Evolutionary conservation across 2,888 invertebrate genomes (phyloP), one percentile per base, ranked within the genome.

Genomic region (Eristalis intricaria): DNA sequence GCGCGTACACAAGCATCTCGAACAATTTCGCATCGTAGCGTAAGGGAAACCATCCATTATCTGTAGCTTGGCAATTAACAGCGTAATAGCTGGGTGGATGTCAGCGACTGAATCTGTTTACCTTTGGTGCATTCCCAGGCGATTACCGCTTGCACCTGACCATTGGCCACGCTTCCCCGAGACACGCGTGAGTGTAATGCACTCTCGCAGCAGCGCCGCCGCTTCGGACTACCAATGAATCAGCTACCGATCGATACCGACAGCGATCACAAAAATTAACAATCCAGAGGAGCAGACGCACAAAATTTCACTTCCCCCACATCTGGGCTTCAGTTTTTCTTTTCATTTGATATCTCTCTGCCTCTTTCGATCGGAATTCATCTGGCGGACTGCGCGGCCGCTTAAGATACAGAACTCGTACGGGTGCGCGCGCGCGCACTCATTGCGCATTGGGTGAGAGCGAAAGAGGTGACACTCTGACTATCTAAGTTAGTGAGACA

Each of bases 261-360:
- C 4, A 61, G 23, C 40, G 38, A 32, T 32, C 29, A 32, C 8
- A 32, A 10, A 63, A 71, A 65, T 56, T n/a, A 64, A 23, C 19
- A 63, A 50, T n/a, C 40, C 56, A 29, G 40, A 43, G 71, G 23
- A 23, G 61, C 61, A 23, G 26, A 5, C 19, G n/a, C 19, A 19
- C n/a, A 19, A 74, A 74, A 65, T 74, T 74, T 74, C 74, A 74
- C 74, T 74, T 74, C 74, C 71, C 61, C 61, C 71, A 61, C 61
- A 71, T 32, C 61, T 63, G 38, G 71, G 13, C 7, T 43, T 61
- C 11, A 22, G n/a, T 56, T 68, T 60, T 58, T 5, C 26, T 22
- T 29, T 15, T 26, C 60, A 26, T 15, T 43, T 26, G 43, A 66
- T 66, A 71, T 40, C 40, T 29, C 40, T 40, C 40, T 32, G 32